Conservation (phyloP, 2,888 invertebrate species). For the Rhodophaea formosa region DNA sequence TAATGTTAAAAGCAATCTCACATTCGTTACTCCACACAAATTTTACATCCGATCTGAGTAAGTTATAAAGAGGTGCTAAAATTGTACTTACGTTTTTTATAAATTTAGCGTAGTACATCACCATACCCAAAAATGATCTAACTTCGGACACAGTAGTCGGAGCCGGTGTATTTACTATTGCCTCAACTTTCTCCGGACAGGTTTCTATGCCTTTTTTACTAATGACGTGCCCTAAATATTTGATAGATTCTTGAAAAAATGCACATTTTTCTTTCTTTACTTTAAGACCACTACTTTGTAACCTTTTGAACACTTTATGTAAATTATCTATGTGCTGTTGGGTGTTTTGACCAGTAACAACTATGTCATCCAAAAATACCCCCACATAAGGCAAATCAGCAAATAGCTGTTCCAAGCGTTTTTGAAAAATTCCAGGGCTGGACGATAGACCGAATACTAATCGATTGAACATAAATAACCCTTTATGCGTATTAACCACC, state of each 20-base stretch:
- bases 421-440: too few species aligned
- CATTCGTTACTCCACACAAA: too few species aligned
- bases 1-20: neutral
- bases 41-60: too few species aligned
- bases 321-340: too few species aligned
- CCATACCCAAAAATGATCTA: conserved; percentile 28
- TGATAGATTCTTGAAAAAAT: conserved; percentile 23
- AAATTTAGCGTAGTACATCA: conserved; percentile 31
- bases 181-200: conserved; percentile 26
- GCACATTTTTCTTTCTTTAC: conserved; percentile 28
- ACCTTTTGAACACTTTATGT: conserved; percentile 22
- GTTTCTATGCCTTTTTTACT: conserved; percentile 26
- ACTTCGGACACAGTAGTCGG: conserved; percentile 28
- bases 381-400: too few species aligned
- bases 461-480: too few species aligned
- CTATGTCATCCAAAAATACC: too few species aligned
- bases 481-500: conserved; percentile 22
- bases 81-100: too few species aligned
- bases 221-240: conserved; percentile 27
- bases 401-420: too few species aligned
- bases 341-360: too few species aligned
- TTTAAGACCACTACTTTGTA: conserved; percentile 13
- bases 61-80: too few species aligned
- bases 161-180: conserved; percentile 19
- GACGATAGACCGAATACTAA: too few species aligned